phyloP scores from a whole-genome alignment of 2,797 vertebrate genomes.

The Ctenosaura bakeri region DNA sequence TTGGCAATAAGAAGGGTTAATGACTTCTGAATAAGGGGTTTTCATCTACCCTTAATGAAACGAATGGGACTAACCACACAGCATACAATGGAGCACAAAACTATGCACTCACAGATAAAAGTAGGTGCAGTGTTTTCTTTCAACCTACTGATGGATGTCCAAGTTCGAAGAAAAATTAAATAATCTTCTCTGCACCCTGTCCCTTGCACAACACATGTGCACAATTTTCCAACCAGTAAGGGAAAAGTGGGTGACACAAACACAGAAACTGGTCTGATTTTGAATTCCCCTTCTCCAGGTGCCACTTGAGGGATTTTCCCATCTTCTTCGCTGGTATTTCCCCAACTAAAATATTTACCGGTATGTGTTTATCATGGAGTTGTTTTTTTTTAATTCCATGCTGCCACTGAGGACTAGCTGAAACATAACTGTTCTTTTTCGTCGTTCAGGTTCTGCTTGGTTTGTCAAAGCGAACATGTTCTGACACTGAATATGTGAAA shows the following conservation, averaged over 20 bases:
- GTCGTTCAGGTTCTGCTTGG: neutral
- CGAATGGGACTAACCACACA: neutral
- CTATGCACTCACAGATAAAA: neutral
- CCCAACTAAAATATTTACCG: neutral
- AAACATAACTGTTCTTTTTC: neutral
- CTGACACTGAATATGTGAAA: neutral
- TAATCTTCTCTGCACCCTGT: neutral
- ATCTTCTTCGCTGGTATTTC: neutral
- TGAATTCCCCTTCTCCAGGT: conserved; percentile 10
- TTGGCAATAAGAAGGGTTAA: neutral
- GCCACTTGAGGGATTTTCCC: neutral
- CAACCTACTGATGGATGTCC: neutral
- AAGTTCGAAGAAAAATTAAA: neutral
- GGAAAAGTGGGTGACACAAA: neutral
- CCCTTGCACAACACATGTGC: neutral
- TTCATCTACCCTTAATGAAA: neutral
- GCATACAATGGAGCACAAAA: neutral
- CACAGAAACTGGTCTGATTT: neutral
- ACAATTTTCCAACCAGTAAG: neutral
- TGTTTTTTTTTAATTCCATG: neutral
- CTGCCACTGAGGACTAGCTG: neutral
- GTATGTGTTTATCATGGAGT: neutral
- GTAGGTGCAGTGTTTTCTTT: neutral
- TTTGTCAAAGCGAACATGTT: neutral
- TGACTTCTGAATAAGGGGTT: neutral